Base-by-base conservation (phyloP, 2,888 invertebrate genomes). In the Cephus sareptanus region DNA sequence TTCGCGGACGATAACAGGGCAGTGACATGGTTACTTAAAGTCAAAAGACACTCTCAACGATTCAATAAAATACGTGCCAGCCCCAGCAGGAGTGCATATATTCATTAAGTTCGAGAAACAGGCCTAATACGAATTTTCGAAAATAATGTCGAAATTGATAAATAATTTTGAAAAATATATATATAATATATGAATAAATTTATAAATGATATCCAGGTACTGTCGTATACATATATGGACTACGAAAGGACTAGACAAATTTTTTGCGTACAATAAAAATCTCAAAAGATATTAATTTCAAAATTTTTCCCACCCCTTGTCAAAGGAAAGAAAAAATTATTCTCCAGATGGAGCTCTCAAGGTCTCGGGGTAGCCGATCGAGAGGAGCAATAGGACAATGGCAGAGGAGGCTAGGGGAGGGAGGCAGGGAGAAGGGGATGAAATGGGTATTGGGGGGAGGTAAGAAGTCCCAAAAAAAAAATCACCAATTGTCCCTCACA, bases 1-100 rank as follows among this genome's bases (percentile, higher is more conserved):
- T 87, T 80, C 88, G 86, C 40, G 89, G 89, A 76, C 89, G 87
- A 75, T 88, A 88, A 79, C 84, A 85, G 77, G 88, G 85, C 80
- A 89, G 82, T 79, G 87, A 86, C 85, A 86, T 87, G 33, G 1
- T 56, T 15, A 23, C 56, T 56, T 2, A 56, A 23, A 9, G 23
- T 56, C 56, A 4, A 9, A 1, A 15, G 37, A 13, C 40, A 40
- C 40, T 40, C 56, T 56, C 6, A 9, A 56, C 6, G 9, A 56
- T 56, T 23, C 15, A 23, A 56, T 23, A 23, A 56, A 56, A 9
- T 23, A 56, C 23, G 56, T 56, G 15, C 15, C 56, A 23, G 56
- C 56, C 56, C 56, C 9, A 9, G 23, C 56, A 56, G 23, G 23
- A 56, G 23, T 23, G 15, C 23, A 23, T 1, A 9, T 15, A 15